Conservation (phyloP, 2,797 vertebrate genomes). For the Paguma larvata region DNA sequence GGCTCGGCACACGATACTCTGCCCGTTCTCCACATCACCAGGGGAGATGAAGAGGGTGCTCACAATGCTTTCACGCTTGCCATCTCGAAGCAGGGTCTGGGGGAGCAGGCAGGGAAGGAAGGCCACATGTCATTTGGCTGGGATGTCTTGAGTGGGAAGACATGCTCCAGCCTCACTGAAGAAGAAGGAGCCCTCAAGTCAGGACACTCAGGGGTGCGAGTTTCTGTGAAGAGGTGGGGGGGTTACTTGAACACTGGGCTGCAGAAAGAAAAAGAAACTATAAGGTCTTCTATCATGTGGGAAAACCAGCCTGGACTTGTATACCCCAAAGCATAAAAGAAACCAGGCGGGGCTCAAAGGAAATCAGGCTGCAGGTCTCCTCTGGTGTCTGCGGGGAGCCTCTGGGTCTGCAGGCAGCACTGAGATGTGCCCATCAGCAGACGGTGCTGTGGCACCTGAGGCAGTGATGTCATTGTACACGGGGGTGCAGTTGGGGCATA, state of each 20-base stretch:
- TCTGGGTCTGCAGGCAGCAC: background rate
- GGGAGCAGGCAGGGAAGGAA: background rate
- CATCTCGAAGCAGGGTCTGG: slow-evolving; percentile 95
- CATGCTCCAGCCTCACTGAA: background rate
- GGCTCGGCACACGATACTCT: slow-evolving; percentile 96
- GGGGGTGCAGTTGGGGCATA: fast-evolving
- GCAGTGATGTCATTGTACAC: background rate
- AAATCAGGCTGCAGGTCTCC: background rate
- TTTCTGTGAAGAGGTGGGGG: background rate
- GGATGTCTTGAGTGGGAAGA: background rate
- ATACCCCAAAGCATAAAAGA: background rate
- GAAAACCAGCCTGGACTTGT: background rate
- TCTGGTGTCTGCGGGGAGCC: background rate
- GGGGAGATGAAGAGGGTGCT: slow-evolving; percentile 97
- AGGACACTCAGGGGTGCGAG: background rate
- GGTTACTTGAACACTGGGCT: background rate
- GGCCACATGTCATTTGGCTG: background rate
- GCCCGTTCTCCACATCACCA: slow-evolving; percentile 96
- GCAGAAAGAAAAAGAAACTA: background rate
- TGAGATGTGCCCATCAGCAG: background rate
- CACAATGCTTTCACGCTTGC: slow-evolving; percentile 96
- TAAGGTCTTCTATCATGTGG: background rate
- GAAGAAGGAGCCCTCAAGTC: background rate
- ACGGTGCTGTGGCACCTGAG: background rate
- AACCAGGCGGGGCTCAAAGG: background rate